Evolutionary conservation across 2,797 vertebrate species (phyloP).

Genomic region (Acanthornis magna): DNA sequence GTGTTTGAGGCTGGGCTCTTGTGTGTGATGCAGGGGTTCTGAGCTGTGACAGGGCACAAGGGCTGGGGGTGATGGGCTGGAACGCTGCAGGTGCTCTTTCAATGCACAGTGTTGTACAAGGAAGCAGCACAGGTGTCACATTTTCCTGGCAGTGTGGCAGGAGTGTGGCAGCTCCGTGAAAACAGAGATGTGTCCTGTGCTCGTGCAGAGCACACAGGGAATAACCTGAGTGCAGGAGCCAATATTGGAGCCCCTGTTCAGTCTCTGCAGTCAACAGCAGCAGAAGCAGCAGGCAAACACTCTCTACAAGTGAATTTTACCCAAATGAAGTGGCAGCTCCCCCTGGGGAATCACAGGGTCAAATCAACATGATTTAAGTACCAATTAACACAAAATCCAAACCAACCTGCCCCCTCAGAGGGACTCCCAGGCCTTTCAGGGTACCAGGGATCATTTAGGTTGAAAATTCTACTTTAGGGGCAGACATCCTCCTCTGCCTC

Average conservation of each 20-base stretch:
- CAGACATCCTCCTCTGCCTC: not conserved
- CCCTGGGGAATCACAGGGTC: not conserved
- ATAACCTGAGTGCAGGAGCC: not conserved
- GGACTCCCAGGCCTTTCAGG: not conserved
- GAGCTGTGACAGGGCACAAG: not conserved
- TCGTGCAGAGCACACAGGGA: accelerated
- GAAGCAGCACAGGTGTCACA: not conserved
- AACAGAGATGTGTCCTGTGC: not conserved
- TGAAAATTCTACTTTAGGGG: not conserved
- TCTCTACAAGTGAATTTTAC: not conserved
- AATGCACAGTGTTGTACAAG: accelerated
- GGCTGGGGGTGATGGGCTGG: not conserved
- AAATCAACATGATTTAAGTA: not conserved
- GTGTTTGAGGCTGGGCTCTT: not conserved
- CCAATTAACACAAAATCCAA: not conserved
- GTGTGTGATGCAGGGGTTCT: not conserved
- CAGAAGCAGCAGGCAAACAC: not conserved
- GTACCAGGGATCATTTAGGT: not conserved
- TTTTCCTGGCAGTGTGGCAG: not conserved
- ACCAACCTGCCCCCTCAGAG: not conserved
- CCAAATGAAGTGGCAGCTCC: not conserved
- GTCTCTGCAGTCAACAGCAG: not conserved
- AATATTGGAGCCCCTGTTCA: not conserved
- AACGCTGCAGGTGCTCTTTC: not conserved
- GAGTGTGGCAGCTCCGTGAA: not conserved